Evolutionary conservation across 2,888 invertebrate species (phyloP), one percentile per base, ranked within the genome.

Genomic region (Torymus tubicola): DNA sequence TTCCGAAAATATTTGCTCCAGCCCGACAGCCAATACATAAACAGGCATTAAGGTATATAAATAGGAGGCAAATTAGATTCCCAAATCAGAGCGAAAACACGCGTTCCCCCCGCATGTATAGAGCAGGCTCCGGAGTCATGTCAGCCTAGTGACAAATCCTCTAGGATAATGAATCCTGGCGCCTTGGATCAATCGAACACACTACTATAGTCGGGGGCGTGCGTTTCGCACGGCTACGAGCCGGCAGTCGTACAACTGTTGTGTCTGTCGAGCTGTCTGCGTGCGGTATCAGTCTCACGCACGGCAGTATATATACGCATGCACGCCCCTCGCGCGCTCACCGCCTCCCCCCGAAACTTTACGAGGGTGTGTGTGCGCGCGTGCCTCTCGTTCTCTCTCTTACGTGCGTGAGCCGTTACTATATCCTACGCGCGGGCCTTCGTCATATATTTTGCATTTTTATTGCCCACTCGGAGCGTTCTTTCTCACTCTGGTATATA

Each of bases 381-480:
- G 72, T 24, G 72, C 57, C 18, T 42, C 42, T 31, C 31, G 2
- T 4, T 42, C 42, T 31, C 31, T 31, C 31, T 42, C 42, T 42
- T 18, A 18, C 60, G 60, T 52, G 71, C 52, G 72, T 21, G 72
- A 18, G 72, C 57, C 18, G 53, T 16, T 42, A 42, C 42, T 8
- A 42, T 42, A 42, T 42, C 42, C 42, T 1, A 8, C 42, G 69
- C 16, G 53, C 52, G 21, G 24, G 53, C 60, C 64, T 3, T 55
- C 61, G 84, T 85, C 85, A 85, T 87, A 86, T 86, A 87, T 87
- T 88, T 87, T 88, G 86, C 88, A 88, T 88, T 88, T 88, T 88
- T 88, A 87, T 87, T 86, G 86, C 86, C 85, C 83, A 12, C 65
- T 70, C 65, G 14, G 52, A n/a, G 24, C 3, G 53, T 13, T n/a